Base-by-base conservation (phyloP, 1,140 invertebrate genomes). In the Penaeus chinensis region DNA sequence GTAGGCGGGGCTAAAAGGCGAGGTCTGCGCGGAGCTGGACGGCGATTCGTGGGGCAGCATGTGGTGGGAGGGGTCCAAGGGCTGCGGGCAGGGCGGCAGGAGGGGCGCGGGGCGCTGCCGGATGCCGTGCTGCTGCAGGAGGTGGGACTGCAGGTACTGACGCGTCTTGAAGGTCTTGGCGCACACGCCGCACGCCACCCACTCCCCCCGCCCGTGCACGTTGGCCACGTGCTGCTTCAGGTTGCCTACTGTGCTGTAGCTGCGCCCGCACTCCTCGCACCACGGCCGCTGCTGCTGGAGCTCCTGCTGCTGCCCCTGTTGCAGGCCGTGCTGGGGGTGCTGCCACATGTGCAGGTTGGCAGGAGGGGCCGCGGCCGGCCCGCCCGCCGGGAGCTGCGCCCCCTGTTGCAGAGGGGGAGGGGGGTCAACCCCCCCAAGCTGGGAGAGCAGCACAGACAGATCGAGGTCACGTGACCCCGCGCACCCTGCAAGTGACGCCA, bases 401-500 rank as follows among this genome's bases (percentile, higher is more conserved):
- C 86, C 86, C 86, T 87, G 86, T 74, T 87, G 86, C 60, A 42
- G 80, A n/a, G 69, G 81, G 86, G 80, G 80, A 54, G 80, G 71
- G 71, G 80, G 69, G 60, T 87, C 86, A 42, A 54, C 80, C 65
- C 80, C 86, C 74, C 80, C 86, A 42, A 87, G 81, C 71, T 87
- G 86, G 54, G 80, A 83, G 80, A 87, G 81, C 86, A 87, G 80
- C 78, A 87, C 74, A 82, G 86, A 87, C 81, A 87, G 86, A 71
- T 87, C 86, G 80, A 87, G 86, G 86, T 87, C 86, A 87, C 86
- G 86, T 87, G 86, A 87, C 86, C 86, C 86, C 86, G 81, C 82
- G 74, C 86, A 87, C 86, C 86, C 86, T 87, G 86, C 80, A 87
- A 87, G 86, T 87, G 86, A 87, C 86, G 86, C 82, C 86, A 87